These are phyloP conservation scores for Danio jaintianensis DNA, from an alignment of 2,797 vertebrate genomes.

Conservation along the genomic window DNA sequence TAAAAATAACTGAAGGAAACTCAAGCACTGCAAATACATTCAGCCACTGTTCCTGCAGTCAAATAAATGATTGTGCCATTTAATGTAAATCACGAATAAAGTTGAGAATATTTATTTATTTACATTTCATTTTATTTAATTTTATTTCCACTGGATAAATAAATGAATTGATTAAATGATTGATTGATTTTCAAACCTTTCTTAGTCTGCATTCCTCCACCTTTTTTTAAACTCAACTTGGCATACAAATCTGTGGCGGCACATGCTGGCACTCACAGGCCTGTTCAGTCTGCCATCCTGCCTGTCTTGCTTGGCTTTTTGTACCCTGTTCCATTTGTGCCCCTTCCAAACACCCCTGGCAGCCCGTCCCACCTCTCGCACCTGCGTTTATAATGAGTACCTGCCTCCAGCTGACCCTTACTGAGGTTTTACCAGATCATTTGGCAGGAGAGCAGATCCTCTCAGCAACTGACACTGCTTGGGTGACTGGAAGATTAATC, in stretches of 20 bases:
- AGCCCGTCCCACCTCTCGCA: neutral
- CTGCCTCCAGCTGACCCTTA: constrained; percentile 23
- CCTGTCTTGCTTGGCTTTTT: neutral
- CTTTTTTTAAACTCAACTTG: neutral
- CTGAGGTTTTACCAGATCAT: constrained; percentile 13
- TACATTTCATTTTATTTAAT: no score
- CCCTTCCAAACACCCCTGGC: neutral
- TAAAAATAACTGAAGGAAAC: no score
- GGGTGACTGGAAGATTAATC: constrained; percentile 57
- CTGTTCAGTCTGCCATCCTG: neutral
- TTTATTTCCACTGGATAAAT: no score
- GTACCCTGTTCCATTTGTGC: neutral
- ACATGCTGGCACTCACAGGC: neutral
- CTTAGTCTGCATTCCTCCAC: no score
- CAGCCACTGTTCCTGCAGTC: no score
- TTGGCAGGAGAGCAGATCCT: constrained; percentile 53
- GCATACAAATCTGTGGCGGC: neutral
- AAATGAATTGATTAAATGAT: no score
- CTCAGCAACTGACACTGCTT: constrained; percentile 17
- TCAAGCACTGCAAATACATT: no score
- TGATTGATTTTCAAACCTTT: no score
- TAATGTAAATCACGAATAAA: no score
- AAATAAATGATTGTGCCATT: no score
- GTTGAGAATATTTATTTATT: no score
- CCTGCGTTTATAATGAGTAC: neutral